Evolutionary conservation across 2,888 invertebrate species (phyloP).

Genomic region (Parnassius glacialis): DNA sequence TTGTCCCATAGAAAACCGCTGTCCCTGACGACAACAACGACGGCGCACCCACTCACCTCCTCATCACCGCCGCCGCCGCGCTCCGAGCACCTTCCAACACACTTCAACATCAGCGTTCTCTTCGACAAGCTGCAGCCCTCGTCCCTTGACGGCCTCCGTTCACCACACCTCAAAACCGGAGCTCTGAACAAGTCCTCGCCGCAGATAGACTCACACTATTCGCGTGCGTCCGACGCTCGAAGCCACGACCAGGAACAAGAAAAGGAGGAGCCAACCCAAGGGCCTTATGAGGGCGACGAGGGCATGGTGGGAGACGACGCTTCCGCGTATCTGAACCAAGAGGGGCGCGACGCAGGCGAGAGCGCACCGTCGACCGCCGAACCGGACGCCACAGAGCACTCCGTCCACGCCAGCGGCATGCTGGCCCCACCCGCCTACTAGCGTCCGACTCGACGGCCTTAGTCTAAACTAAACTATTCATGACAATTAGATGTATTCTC

Average conservation of each 20-base stretch:
- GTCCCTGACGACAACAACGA: conserved; percentile 80
- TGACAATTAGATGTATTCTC: conserved; percentile 59
- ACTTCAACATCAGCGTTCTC: conserved; percentile 79
- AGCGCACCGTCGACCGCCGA: conserved; percentile 80
- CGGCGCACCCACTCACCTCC: conserved; percentile 78
- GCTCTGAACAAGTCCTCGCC: conserved; percentile 77
- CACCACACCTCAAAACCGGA: conserved; percentile 71
- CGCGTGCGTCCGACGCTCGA: conserved; percentile 75
- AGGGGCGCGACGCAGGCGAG: conserved; percentile 63
- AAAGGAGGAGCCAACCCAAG: conserved; percentile 79
- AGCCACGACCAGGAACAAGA: conserved; percentile 61
- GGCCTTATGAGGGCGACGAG: conserved; percentile 82
- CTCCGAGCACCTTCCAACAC: conserved; percentile 77
- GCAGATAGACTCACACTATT: conserved; percentile 82
- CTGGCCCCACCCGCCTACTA: conserved; percentile 77
- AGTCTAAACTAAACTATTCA: conserved; percentile 40
- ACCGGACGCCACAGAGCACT: conserved; percentile 79
- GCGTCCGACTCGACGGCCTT: conserved; percentile 52
- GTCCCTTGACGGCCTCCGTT: conserved; percentile 73
- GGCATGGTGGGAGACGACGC: conserved; percentile 81
- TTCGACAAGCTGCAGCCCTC: conserved; percentile 78
- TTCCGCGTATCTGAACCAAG: conserved; percentile 68
- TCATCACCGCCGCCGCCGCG: conserved; percentile 79
- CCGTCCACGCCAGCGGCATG: conserved; percentile 79
- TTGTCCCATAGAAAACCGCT: conserved; percentile 73